Conservation (phyloP, 2,888 invertebrate species). For the Aporophyla nigra region DNA sequence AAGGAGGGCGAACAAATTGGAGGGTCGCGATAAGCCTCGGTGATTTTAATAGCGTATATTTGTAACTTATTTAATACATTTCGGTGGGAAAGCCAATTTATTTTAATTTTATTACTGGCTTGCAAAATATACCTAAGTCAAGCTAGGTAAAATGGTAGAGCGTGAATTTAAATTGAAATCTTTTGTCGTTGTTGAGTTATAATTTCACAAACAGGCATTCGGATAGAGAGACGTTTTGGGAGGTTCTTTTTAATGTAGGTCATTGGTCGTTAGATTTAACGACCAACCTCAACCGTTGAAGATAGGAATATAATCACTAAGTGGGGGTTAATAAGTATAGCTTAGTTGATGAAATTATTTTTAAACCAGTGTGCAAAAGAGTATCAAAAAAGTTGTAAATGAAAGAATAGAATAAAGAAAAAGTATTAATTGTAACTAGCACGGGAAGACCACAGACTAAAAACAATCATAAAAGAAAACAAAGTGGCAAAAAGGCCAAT, state of each 20-base stretch:
- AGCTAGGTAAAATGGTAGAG: neutral
- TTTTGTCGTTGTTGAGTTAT: neutral
- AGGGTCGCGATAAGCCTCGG: constrained; percentile 51
- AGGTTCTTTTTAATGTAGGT: neutral
- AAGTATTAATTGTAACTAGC: no score
- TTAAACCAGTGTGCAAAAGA: no score
- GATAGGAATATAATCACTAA: neutral
- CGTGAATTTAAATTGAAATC: neutral
- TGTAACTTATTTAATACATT: constrained; percentile 40
- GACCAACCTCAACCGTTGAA: neutral
- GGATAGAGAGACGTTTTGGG: neutral
- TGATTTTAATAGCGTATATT: constrained; percentile 55
- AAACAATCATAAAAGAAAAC: no score
- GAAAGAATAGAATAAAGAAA: no score
- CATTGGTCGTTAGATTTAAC: neutral
- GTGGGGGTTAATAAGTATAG: neutral
- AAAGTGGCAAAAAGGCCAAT: no score
- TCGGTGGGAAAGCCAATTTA: constrained; percentile 4
- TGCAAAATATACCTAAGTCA: neutral
- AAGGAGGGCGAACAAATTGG: constrained; percentile 54
- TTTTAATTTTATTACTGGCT: constrained; percentile 23
- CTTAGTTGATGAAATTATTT: neutral
- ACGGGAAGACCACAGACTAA: no score
- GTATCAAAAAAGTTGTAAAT: no score
- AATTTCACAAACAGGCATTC: neutral